Evolutionary conservation across 2,797 vertebrate genomes (phyloP).

Genomic region (Lepilemur ruficaudatus): DNA sequence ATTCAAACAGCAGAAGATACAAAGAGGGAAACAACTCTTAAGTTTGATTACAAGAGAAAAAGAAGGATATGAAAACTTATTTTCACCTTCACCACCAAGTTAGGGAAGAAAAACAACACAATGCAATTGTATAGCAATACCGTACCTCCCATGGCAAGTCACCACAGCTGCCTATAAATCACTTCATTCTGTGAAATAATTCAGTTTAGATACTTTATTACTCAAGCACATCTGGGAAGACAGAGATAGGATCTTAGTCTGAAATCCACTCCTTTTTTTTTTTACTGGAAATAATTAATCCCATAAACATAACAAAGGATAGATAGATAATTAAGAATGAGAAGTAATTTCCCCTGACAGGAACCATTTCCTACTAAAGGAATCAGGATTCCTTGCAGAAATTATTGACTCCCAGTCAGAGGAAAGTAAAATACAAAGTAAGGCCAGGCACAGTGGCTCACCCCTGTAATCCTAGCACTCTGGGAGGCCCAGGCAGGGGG

Average conservation of each 20-base stretch:
- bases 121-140: neutral
- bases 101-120: neutral
- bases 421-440: neutral
- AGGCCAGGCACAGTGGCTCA: no score
- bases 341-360: neutral
- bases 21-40: neutral
- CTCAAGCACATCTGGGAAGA: neutral
- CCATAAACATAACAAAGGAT: neutral
- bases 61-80: neutral
- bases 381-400: conserved; percentile 14
- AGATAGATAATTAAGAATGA: neutral
- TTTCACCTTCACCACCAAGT: conserved; percentile 4
- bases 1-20: neutral
- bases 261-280: neutral
- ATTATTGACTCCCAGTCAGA: neutral
- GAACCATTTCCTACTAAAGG: neutral
- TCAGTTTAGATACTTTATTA: conserved; percentile 8
- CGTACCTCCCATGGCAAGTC: neutral
- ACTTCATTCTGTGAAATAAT: conserved; percentile 43
- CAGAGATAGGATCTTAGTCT: neutral
- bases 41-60: neutral
- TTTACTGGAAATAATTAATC: neutral
- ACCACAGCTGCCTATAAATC: neutral
- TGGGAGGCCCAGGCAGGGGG: no score
- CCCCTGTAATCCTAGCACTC: no score